phyloP scores from a whole-genome alignment of 2,113 vertebrate genomes.

The Brevimyrus niger region DNA sequence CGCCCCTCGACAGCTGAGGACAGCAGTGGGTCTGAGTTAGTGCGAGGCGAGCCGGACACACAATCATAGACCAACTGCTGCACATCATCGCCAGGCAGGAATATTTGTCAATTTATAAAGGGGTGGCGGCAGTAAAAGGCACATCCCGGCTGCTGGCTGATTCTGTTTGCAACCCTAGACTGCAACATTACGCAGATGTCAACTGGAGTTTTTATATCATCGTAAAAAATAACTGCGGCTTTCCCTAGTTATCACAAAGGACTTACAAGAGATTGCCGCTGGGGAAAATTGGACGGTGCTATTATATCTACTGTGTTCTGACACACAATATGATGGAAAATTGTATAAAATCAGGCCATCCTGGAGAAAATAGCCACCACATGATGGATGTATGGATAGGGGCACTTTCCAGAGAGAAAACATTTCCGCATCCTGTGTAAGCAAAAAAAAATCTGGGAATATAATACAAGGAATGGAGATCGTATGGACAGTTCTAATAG shows the following conservation, averaged over 20 bases:
- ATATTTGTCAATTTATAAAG: slow-evolving; percentile 39
- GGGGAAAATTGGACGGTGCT: slow-evolving; percentile 41
- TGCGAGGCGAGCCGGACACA: not conserved
- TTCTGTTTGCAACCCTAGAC: slow-evolving; percentile 39
- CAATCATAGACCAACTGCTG: slow-evolving; percentile 9
- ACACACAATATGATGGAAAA: slow-evolving; percentile 48
- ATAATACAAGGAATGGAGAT: not conserved
- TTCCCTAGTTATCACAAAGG: slow-evolving; percentile 1
- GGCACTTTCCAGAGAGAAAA: slow-evolving; percentile 37
- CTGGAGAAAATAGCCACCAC: slow-evolving; percentile 30
- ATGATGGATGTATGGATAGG: slow-evolving; percentile 44
- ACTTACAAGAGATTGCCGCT: slow-evolving; percentile 19
- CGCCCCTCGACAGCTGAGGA: not conserved
- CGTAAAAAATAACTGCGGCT: slow-evolving; percentile 36
- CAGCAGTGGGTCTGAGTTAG: not conserved
- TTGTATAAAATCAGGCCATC: slow-evolving; percentile 39
- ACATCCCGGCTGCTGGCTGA: slow-evolving; percentile 15
- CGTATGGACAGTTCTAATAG: slow-evolving; percentile 12
- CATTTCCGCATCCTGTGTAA: slow-evolving; percentile 30
- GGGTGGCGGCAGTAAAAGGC: not conserved
- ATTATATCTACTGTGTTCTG: slow-evolving; percentile 49
- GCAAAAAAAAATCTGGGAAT: slow-evolving; percentile 19
- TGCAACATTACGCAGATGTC: slow-evolving; percentile 54
- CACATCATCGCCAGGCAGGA: not conserved
- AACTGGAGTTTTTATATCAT: slow-evolving; percentile 49